A percentile compares a stretch with the other conserved stretches of the same genome.
phyloP scores from a whole-genome alignment of 2,888 invertebrate species.

The Nomada fabriciana region DNA sequence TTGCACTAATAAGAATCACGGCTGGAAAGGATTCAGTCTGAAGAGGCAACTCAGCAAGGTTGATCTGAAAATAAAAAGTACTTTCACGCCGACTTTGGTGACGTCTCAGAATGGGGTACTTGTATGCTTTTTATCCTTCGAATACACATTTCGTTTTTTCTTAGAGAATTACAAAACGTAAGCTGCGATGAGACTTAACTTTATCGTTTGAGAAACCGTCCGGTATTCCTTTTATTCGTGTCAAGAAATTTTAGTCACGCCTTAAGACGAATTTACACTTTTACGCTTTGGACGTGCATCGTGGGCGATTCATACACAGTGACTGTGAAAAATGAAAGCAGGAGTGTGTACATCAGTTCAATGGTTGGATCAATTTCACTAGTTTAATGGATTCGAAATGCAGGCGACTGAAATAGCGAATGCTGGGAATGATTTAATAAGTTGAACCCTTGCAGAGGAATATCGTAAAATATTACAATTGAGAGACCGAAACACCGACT shows the following conservation, averaged over 20 bases:
- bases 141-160: background rate
- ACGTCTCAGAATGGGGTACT: constrained; percentile 82
- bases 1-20: constrained; percentile 77
- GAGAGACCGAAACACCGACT: too few species aligned
- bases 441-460: too few species aligned
- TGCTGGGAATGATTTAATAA: too few species aligned
- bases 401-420: too few species aligned
- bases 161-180: background rate
- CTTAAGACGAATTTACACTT: too few species aligned
- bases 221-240: background rate
- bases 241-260: background rate
- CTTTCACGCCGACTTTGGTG: constrained; percentile 83
- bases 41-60: constrained; percentile 93
- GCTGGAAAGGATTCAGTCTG: constrained; percentile 92
- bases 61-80: constrained; percentile 90
- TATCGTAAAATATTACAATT: too few species aligned
- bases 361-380: too few species aligned
- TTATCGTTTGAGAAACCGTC: background rate
- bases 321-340: too few species aligned
- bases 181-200: background rate
- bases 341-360: too few species aligned
- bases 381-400: too few species aligned
- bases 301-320: too few species aligned
- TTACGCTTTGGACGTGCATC: too few species aligned
- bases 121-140: constrained; percentile 71